Conservation (phyloP, 1,140 invertebrate species). For the Drosophila nigrodunni region DNA sequence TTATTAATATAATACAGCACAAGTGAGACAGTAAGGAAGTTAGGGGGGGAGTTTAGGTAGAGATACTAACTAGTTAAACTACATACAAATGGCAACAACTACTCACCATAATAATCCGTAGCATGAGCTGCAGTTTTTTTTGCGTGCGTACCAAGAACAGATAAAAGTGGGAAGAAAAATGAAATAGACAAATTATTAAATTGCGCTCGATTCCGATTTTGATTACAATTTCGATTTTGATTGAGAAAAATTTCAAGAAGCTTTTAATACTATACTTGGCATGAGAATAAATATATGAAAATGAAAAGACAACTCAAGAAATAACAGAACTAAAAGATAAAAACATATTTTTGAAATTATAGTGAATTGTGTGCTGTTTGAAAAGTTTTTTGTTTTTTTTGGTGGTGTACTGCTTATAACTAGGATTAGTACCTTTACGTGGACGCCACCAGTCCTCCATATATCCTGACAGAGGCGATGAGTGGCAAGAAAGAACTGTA, state of each 20-base stretch:
- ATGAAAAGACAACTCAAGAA: not conserved
- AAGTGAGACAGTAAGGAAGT: not conserved
- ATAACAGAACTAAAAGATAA: not conserved
- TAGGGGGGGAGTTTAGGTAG: too few relatives aligned
- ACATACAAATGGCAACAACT: slow-evolving; percentile 84
- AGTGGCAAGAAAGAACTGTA: slow-evolving; percentile 90
- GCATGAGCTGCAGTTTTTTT: slow-evolving; percentile 91
- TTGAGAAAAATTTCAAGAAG: slow-evolving; percentile 14
- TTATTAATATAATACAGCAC: slow-evolving; percentile 18
- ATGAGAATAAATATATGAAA: not conserved
- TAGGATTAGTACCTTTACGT: slow-evolving; percentile 92
- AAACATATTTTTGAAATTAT: not conserved
- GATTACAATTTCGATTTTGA: slow-evolving; percentile 1
- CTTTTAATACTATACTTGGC: slow-evolving; percentile 3
- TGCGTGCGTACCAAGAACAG: slow-evolving; percentile 81
- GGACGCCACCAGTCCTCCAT: slow-evolving; percentile 98
- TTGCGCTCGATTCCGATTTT: slow-evolving; percentile 54
- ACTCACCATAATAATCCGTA: slow-evolving; percentile 99
- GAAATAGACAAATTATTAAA: slow-evolving; percentile 83
- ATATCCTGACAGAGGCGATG: slow-evolving; percentile 97
- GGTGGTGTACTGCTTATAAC: slow-evolving; percentile 68
- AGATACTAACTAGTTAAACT: slow-evolving; percentile 41
- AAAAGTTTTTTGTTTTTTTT: slow-evolving; percentile 8
- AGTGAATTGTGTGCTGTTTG: slow-evolving; percentile 31
- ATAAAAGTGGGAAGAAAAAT: slow-evolving; percentile 70